A percentile compares a stretch with the other conserved stretches of the same genome.
These are phyloP conservation scores for Drosophila engyochracea DNA, from an alignment of 2,888 invertebrate species.

Conservation along the genomic window DNA sequence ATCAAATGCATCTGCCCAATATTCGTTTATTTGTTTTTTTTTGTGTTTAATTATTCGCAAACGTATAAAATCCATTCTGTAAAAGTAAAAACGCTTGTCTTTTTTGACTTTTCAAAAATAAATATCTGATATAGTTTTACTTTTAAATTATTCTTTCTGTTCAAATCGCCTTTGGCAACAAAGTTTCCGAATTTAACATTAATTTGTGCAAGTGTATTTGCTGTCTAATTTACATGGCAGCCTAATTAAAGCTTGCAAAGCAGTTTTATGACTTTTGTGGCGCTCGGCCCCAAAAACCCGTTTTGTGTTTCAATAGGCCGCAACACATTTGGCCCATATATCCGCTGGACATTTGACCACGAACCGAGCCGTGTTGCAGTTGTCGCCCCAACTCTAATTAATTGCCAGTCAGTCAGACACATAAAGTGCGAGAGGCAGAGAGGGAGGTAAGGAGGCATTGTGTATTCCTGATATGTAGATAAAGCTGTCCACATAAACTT, in stretches of 20 bases:
- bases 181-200: neutral
- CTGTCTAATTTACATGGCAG: conserved; percentile 71
- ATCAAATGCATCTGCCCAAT: neutral
- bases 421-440: neutral
- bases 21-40: too few species aligned
- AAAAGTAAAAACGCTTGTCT: neutral
- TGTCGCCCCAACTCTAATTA: conserved; percentile 62
- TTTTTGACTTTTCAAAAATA: neutral
- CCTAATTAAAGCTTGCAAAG: conserved; percentile 74
- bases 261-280: conserved; percentile 75
- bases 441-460: neutral
- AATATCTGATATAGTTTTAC: too few species aligned
- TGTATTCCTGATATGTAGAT: conserved; percentile 26
- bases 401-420: conserved; percentile 59
- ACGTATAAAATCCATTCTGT: neutral
- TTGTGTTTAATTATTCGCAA: neutral
- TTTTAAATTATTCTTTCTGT: neutral
- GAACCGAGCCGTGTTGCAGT: conserved; percentile 23
- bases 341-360: conserved; percentile 36
- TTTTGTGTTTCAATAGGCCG: conserved; percentile 74
- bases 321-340: conserved; percentile 30
- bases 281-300: conserved; percentile 53
- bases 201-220: neutral
- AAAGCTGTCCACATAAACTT: conserved; percentile 23
- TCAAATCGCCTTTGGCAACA: neutral